Percentiles rank a stretch among this genome's conserved stretches.
Conservation (phyloP, 2,888 invertebrate species). For the Scaptomyza caliginosa region DNA sequence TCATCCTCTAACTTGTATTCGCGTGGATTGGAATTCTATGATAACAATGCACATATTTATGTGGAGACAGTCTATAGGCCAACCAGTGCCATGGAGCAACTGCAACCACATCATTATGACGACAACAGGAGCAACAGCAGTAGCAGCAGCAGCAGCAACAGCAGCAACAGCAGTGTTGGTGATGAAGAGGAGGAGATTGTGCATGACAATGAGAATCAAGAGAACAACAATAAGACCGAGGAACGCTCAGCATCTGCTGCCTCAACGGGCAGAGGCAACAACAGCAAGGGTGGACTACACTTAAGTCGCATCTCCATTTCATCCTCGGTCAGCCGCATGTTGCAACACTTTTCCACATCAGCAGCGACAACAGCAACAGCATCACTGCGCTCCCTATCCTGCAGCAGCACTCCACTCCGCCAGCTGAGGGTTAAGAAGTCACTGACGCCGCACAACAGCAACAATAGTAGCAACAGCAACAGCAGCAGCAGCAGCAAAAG, state of each 20-base stretch:
- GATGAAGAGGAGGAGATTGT: conserved; percentile 37
- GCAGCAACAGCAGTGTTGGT: conserved; percentile 7
- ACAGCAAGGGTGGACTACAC: conserved; percentile 61
- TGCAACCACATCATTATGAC: conserved; percentile 63
- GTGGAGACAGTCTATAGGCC: conserved; percentile 70
- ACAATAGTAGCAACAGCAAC: conserved; percentile 43
- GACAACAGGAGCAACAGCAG: conserved; percentile 39
- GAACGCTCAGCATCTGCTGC: conserved; percentile 54
- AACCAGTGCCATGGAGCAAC: conserved; percentile 67
- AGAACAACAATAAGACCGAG: conserved; percentile 25
- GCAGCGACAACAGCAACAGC: conserved; percentile 84
- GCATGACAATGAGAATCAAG: conserved; percentile 53
- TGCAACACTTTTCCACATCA: conserved; percentile 88
- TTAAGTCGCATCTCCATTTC: conserved; percentile 85
- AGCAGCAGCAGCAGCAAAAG: conserved; percentile 38
- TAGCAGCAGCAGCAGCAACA: conserved; percentile 28
- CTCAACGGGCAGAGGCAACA: conserved; percentile 18
- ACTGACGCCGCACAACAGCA: conserved; percentile 56
- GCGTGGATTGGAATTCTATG: conserved; percentile 71
- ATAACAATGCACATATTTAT: conserved; percentile 66
- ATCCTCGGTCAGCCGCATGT: conserved; percentile 88
- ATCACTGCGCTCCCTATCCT: conserved; percentile 86
- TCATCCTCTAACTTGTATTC: conserved; percentile 72
- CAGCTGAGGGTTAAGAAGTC: conserved; percentile 55
- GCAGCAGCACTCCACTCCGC: conserved; percentile 85